Percentiles rank a stretch among this genome's conserved stretches.
These are phyloP conservation scores for Elymnias hypermnestra DNA, from an alignment of 1,140 invertebrate genomes.

Conservation along the genomic window DNA sequence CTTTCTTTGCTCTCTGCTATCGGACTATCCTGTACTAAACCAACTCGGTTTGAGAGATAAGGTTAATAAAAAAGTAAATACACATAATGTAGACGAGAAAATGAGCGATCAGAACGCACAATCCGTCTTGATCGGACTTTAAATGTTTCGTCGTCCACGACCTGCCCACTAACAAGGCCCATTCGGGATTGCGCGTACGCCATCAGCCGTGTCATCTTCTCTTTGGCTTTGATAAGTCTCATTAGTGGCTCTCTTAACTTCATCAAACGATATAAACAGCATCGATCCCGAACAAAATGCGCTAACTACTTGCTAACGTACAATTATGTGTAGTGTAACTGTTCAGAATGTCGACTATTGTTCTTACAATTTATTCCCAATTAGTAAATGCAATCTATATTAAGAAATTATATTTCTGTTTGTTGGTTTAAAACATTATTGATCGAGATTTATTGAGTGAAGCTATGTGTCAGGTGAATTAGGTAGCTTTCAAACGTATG, in stretches of 20 bases:
- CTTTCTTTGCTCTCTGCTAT: too few relatives aligned
- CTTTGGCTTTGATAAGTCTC: constrained; percentile 45
- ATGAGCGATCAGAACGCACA: constrained; percentile 10
- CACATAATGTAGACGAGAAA: constrained; percentile 2
- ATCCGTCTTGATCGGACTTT: constrained; percentile 12
- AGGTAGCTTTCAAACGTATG: too few relatives aligned
- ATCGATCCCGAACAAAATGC: constrained; percentile 9
- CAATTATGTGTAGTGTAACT: constrained; percentile 10
- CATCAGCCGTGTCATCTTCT: constrained; percentile 49
- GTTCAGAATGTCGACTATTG: constrained; percentile 19
- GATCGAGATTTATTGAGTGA: constrained; percentile 2
- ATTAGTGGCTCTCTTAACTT: constrained; percentile 55
- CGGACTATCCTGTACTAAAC: too few relatives aligned
- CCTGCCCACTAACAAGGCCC: constrained; percentile 38
- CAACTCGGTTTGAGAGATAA: too few relatives aligned
- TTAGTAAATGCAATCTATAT: constrained; percentile 14
- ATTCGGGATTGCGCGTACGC: constrained; percentile 34
- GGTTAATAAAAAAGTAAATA: constrained; percentile 6
- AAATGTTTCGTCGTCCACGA: constrained; percentile 18
- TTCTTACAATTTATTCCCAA: constrained; percentile 17
- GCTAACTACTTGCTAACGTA: constrained; percentile 5
- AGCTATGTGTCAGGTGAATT: too few relatives aligned
- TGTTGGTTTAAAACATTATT: too few relatives aligned
- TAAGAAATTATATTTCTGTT: too few relatives aligned
- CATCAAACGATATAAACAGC: constrained; percentile 43